These are phyloP conservation scores for Acanthurus lineatus DNA, from an alignment of 2,797 vertebrate genomes.

Conservation along the genomic window DNA sequence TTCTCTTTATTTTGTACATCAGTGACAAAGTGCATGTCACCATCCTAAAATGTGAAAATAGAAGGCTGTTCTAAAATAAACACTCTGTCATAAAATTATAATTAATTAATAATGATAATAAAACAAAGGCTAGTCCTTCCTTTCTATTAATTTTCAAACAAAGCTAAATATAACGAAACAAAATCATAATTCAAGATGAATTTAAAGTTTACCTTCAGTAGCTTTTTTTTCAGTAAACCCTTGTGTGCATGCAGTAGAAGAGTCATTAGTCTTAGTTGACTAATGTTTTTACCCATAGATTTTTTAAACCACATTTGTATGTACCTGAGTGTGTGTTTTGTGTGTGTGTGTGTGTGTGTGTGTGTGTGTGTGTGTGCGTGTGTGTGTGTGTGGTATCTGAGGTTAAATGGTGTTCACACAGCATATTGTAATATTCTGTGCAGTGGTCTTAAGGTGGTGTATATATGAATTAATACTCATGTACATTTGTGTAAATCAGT, in stretches of 20 bases:
- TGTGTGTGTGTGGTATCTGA: constrained; percentile 47
- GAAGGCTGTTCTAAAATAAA: background rate
- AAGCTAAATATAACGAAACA: background rate
- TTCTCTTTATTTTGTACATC: background rate
- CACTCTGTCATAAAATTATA: background rate
- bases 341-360: constrained; percentile 37
- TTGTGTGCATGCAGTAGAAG: background rate
- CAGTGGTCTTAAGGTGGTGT: constrained; percentile 46
- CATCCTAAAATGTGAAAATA: background rate
- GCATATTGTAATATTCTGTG: constrained; percentile 38
- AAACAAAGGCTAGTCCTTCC: too few relatives aligned
- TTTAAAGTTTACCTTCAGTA: too few relatives aligned
- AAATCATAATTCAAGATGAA: background rate
- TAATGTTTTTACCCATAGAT: background rate
- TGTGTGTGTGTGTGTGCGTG: constrained; percentile 27
- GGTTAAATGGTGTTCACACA: constrained; percentile 70
- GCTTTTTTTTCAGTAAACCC: too few relatives aligned
- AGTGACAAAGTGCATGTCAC: background rate
- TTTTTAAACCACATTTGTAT: background rate
- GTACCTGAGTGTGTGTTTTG: background rate
- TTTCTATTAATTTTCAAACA: background rate
- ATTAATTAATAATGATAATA: too few relatives aligned
- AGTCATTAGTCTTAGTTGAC: background rate
- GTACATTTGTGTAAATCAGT: constrained; percentile 19
- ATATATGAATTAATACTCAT: constrained; percentile 35